These are phyloP conservation scores for Pseudopipra pipra DNA, from an alignment of 2,113 vertebrate genomes.

Conservation along the genomic window DNA sequence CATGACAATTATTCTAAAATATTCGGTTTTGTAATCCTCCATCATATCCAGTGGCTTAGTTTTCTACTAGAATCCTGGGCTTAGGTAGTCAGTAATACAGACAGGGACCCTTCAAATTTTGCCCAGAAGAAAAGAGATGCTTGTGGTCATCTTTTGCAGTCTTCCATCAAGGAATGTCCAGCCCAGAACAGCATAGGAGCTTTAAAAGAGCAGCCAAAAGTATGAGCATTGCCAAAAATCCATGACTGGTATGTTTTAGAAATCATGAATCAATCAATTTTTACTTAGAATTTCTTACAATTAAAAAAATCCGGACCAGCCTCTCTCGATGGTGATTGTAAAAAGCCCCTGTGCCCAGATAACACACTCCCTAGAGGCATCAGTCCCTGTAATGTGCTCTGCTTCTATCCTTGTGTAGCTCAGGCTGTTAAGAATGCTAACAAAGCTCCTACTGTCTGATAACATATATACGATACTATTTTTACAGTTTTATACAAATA, in stretches of 20 bases:
- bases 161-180: neutral
- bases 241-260: neutral
- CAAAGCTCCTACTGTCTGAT: neutral
- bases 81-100: neutral
- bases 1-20: neutral
- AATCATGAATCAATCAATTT: neutral
- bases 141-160: neutral
- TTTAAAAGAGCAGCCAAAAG: neutral
- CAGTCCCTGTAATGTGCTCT: neutral
- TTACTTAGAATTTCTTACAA: neutral
- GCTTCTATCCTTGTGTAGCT: neutral
- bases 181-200: neutral
- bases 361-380: neutral
- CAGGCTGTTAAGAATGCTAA: neutral
- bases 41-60: neutral
- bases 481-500: constrained; percentile 10
- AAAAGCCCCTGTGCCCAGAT: neutral
- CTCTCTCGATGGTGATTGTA: fast-evolving
- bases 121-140: neutral
- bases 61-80: neutral
- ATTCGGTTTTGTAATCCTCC: neutral
- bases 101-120: neutral
- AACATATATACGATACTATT: neutral
- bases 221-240: neutral
- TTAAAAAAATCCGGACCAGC: neutral